Conservation (phyloP, 2,797 vertebrate genomes). For the Microhierax caerulescens region DNA sequence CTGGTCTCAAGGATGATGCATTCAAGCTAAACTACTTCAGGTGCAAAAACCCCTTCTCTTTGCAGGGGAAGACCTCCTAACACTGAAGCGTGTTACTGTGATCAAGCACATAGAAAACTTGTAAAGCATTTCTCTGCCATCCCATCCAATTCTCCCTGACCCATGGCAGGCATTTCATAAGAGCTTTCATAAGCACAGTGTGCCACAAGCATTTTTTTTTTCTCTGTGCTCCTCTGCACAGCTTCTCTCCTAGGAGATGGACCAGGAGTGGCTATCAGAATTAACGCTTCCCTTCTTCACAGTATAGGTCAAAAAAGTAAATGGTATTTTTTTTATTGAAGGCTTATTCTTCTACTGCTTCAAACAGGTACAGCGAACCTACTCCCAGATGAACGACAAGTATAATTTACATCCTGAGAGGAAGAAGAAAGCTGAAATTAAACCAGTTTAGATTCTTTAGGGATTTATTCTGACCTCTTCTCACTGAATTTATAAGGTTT, state of each 20-base stretch:
- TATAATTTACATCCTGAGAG: not conserved
- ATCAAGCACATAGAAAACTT: not conserved
- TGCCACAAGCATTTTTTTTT: not conserved
- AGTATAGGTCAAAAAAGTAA: not conserved
- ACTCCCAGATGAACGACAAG: not conserved
- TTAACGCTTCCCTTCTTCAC: not conserved
- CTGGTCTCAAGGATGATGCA: not conserved
- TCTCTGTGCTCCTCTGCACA: not conserved
- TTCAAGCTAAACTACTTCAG: not conserved
- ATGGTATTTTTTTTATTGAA: not conserved
- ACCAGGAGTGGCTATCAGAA: not conserved
- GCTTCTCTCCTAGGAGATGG: not conserved
- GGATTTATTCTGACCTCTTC: not conserved
- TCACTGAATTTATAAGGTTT: slow-evolving; percentile 41
- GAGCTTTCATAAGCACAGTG: not conserved
- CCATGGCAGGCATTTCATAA: not conserved
- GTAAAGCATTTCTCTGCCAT: not conserved
- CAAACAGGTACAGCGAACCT: not conserved
- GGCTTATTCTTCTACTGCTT: not conserved
- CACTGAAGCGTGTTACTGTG: not conserved
- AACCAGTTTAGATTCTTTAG: not conserved
- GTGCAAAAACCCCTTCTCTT: not conserved
- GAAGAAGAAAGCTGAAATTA: not conserved
- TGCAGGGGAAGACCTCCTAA: not conserved
- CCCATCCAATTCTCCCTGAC: not conserved